Evolutionary conservation across 2,888 invertebrate species (phyloP), one percentile per base, ranked within the genome.

Genomic region (Luffia ferchaultella): DNA sequence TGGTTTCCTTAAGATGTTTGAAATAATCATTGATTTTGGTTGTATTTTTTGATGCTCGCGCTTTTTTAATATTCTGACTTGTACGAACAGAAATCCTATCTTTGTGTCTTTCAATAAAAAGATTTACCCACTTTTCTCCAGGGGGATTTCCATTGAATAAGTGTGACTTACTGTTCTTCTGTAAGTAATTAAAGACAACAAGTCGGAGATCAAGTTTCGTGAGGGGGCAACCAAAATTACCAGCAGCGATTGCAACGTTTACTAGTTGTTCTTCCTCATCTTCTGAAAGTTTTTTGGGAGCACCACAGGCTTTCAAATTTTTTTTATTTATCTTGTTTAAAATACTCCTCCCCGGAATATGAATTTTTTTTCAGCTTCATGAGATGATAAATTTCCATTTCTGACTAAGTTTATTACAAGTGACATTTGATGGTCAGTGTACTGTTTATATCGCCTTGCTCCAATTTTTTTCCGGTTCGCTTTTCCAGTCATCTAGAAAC

Each of bases 1-100:
- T 20, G 12, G 49, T 42, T 40, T 7, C 9, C 17, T 48, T 41
- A 15, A 56, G 42, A 49, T n/a, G n/a, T 56, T 51, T 3, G 30
- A 3, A 30, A 12, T 30, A 3, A 7, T 30, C 30, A 12, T 3
- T 12, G 12, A 30, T 30, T 30, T 30, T 12, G 12, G 3, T 7
- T 7, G 5, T 7, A 30, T 12, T 30, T 30, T 30, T 30, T 30
- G 3, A 3, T 7, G 30, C 30, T 12, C 30, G 3, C 5, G 12
- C 30, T 30, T 12, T 3, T 30, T 30, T 30, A 7, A 30, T 30
- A 30, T 30, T 7, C 12, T 30, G 3, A 7, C 5, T 30, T 3
- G 3, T 30, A 3, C 30, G 12, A 30, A 30, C 30, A 7, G 30
- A 7, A 7, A 12, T 7, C 12, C 12, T 12, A 30, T 7, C 3